Evolutionary conservation across 64 coral and sea anemone species (phyloP).

Genomic region (Stylophora pistillata): DNA sequence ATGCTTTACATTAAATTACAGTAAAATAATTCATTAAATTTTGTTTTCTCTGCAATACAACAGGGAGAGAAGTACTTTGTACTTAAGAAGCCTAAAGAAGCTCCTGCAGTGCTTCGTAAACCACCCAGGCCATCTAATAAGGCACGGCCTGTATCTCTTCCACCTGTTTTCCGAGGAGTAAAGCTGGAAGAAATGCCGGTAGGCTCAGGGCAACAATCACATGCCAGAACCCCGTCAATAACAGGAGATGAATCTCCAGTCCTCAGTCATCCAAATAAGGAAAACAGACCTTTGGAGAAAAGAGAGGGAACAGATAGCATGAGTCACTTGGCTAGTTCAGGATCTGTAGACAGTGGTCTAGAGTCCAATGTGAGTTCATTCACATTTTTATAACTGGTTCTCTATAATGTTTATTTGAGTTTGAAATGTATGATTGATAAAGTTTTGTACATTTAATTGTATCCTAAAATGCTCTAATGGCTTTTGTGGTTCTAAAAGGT

Average conservation of each 20-base stretch:
- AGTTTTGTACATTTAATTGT: too few species aligned
- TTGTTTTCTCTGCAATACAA: neutral
- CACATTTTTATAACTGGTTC: neutral
- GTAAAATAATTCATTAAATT: too few species aligned
- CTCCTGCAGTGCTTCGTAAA: constrained; percentile 87
- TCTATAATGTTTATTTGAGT: neutral
- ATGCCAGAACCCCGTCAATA: neutral
- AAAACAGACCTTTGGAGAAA: constrained; percentile 55
- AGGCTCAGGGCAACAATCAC: neutral
- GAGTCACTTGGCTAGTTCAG: constrained; percentile 8
- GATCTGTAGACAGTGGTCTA: constrained; percentile 60
- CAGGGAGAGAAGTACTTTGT: constrained; percentile 99
- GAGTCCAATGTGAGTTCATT: constrained; percentile 68
- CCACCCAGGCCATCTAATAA: constrained; percentile 69
- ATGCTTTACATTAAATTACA: too few species aligned
- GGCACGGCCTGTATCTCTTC: constrained; percentile 70
- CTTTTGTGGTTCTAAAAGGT: too few species aligned
- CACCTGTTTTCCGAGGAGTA: constrained; percentile 66
- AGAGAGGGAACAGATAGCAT: neutral
- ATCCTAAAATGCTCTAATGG: too few species aligned
- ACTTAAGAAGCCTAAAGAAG: constrained; percentile 88
- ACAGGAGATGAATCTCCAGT: constrained; percentile 22
- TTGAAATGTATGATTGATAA: too few species aligned
- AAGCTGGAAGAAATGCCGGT: constrained; percentile 63
- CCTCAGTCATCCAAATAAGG: constrained; percentile 36